phyloP scores from a whole-genome alignment of 2,797 vertebrate genomes.

The Crenichthys baileyi region DNA sequence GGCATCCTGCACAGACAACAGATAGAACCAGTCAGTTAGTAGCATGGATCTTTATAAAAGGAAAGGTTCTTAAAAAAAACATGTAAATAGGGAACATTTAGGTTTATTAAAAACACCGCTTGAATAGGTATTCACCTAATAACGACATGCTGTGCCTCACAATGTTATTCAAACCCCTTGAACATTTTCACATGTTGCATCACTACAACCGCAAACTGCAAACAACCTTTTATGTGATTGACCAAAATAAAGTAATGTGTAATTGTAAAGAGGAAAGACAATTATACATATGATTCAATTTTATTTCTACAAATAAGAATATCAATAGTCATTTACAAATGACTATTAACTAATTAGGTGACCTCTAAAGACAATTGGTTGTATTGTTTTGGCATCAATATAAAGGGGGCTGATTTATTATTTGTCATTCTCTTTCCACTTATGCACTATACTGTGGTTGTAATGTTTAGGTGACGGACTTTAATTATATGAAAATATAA shows the following conservation, averaged over 20 bases:
- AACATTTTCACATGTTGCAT: background rate
- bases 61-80: conserved; percentile 3
- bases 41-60: conserved; percentile 1
- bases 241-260: background rate
- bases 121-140: conserved; percentile 10
- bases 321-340: too few species aligned
- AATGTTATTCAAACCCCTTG: background rate
- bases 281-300: background rate
- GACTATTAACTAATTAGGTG: background rate
- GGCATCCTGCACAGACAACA: conserved; percentile 79
- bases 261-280: background rate
- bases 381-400: background rate
- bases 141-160: conserved; percentile 17
- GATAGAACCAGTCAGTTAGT: conserved; percentile 23
- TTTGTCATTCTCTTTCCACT: background rate
- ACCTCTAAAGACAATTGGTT: background rate
- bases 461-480: background rate
- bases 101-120: conserved; percentile 13
- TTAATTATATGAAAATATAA: background rate
- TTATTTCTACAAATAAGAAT: background rate
- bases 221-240: background rate
- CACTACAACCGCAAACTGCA: background rate
- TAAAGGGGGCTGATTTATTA: background rate
- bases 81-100: background rate
- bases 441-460: background rate